Percentiles rank a stretch among this genome's conserved stretches.
Evolutionary conservation across 2,797 vertebrate species (phyloP).

Genomic region (Australoheros facetus): DNA sequence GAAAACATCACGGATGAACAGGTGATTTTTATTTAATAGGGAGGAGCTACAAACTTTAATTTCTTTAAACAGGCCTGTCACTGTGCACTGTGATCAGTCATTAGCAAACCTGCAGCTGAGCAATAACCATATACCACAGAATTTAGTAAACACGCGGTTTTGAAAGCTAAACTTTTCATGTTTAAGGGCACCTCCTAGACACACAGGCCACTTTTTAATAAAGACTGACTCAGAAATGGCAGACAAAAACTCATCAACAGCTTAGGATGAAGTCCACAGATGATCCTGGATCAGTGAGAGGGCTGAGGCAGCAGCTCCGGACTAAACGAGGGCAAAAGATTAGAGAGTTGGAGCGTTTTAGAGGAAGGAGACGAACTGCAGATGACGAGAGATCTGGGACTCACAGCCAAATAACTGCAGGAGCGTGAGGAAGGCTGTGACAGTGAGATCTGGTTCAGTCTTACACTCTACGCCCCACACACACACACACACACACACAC

Average conservation of each 20-base stretch:
- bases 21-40: no score
- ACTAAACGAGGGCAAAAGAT: rapidly evolving
- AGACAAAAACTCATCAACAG: not conserved
- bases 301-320: not conserved
- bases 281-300: not conserved
- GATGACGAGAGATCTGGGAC: rapidly evolving
- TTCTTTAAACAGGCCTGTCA: no score
- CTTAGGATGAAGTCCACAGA: not conserved
- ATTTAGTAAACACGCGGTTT: no score
- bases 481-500: no score
- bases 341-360: rapidly evolving
- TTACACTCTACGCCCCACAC: not conserved
- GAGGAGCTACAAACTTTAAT: no score
- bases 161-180: no score
- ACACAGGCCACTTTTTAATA: not conserved
- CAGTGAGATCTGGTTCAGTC: not conserved
- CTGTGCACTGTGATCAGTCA: no score
- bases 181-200: no score
- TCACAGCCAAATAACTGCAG: not conserved
- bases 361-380: not conserved
- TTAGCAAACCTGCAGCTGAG: no score
- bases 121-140: no score
- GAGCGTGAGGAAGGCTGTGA: not conserved
- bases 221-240: not conserved
- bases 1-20: no score